Percentiles rank a stretch among this genome's conserved stretches.
These are phyloP conservation scores for Arvicanthis niloticus DNA, from an alignment of 2,113 vertebrate genomes.

Conservation along the genomic window DNA sequence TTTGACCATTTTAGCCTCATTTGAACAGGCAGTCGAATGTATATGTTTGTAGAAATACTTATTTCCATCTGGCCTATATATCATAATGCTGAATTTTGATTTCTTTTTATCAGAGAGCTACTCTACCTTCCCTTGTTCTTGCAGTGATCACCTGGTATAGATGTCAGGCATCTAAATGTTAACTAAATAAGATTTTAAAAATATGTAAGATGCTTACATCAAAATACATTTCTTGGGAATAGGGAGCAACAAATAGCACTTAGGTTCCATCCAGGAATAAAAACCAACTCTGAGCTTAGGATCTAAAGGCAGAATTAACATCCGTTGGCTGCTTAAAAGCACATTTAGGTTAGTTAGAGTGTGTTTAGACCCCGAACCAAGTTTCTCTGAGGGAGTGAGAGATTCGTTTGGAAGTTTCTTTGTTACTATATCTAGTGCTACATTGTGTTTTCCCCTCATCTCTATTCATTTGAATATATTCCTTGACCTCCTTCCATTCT, in stretches of 20 bases:
- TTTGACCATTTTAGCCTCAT: slow-evolving; percentile 28
- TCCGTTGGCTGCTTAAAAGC: not conserved
- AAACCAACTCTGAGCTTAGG: not conserved
- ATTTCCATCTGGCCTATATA: not conserved
- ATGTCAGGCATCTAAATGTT: not conserved
- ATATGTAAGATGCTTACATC: slow-evolving; percentile 30
- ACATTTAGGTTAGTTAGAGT: slow-evolving; percentile 8
- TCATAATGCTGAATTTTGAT: not conserved
- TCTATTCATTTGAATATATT: slow-evolving; percentile 34
- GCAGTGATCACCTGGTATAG: not conserved
- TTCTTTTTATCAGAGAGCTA: not conserved
- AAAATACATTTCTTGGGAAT: not conserved
- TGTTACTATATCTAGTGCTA: not conserved
- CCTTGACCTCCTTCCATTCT: not conserved
- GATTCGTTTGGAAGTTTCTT: slow-evolving; percentile 56
- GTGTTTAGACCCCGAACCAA: slow-evolving; percentile 21
- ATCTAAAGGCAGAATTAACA: not conserved
- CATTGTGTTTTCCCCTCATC: not conserved
- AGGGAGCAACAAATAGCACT: not conserved
- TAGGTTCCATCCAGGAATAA: slow-evolving; percentile 30
- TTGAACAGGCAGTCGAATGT: not conserved
- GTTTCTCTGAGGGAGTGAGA: slow-evolving; percentile 31
- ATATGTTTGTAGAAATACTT: not conserved
- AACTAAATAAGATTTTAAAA: not conserved
- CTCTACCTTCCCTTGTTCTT: not conserved